A percentile compares a stretch with the other conserved stretches of the same genome.
These are phyloP conservation scores for Scartelaos histophorus DNA, from an alignment of 2,113 vertebrate species.

Conservation along the genomic window DNA sequence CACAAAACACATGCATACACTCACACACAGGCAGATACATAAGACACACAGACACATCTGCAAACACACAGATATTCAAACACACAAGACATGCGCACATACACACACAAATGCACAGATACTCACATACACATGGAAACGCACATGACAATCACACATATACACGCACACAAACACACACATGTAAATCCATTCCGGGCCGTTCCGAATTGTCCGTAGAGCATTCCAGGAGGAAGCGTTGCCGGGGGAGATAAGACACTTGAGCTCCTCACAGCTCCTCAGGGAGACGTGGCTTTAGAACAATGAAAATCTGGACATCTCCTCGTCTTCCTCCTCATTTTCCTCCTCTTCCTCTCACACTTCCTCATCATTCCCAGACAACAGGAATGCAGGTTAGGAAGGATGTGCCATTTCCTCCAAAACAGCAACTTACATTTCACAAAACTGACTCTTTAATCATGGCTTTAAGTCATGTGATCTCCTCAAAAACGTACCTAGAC, in stretches of 20 bases:
- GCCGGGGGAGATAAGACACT: conserved; percentile 31
- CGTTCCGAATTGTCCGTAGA: background rate
- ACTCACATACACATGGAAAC: background rate
- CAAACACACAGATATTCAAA: too few species aligned
- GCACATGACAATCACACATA: too few species aligned
- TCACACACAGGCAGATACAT: too few species aligned
- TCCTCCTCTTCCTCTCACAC: background rate
- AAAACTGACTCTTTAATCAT: too few species aligned
- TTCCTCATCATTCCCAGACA: background rate
- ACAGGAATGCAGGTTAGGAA: background rate
- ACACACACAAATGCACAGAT: background rate
- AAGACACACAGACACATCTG: too few species aligned
- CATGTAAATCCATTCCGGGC: background rate
- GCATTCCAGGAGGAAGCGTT: conserved; percentile 27
- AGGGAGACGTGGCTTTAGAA: background rate
- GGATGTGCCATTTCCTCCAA: background rate
- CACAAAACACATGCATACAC: too few species aligned
- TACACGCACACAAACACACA: too few species aligned
- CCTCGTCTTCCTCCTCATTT: background rate
- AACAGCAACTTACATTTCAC: background rate
- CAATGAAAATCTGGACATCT: background rate
- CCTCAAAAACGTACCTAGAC: too few species aligned
- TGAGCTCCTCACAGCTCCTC: conserved; percentile 4
- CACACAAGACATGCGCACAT: too few species aligned
- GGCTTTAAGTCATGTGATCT: too few species aligned